Percentiles rank a stretch among this genome's conserved stretches.
Evolutionary conservation across 2,888 invertebrate species (phyloP).

Genomic region (Hemistola chrysoprasaria): DNA sequence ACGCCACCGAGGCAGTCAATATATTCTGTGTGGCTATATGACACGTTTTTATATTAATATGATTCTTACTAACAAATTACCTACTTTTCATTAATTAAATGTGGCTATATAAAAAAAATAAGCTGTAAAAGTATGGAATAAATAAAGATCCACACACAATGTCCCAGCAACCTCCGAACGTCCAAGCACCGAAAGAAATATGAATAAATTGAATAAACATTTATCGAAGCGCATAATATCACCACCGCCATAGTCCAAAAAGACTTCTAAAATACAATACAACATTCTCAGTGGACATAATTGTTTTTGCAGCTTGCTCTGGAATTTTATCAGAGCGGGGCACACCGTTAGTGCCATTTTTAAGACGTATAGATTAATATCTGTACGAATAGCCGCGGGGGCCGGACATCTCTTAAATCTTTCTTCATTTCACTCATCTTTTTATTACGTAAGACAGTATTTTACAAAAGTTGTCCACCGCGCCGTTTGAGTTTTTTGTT

Average conservation of each 20-base stretch:
- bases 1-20: no score
- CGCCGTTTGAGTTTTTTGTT: conserved; percentile 27
- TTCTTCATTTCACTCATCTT: conserved; percentile 32
- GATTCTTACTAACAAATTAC: no score
- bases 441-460: conserved; percentile 33
- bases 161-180: conserved; percentile 21
- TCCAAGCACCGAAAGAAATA: conserved; percentile 45
- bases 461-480: conserved; percentile 31
- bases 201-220: conserved; percentile 79
- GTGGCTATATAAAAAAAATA: no score
- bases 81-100: no score
- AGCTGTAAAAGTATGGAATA: no score
- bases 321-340: conserved; percentile 60
- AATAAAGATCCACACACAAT: no score
- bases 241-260: conserved; percentile 53
- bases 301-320: conserved; percentile 71
- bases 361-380: conserved; percentile 46
- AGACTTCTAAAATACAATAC: conserved; percentile 56
- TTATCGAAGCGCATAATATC: conserved; percentile 67
- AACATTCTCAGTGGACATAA: conserved; percentile 66
- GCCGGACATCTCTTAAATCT: conserved; percentile 26
- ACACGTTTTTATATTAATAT: no score
- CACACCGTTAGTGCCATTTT: conserved; percentile 74
- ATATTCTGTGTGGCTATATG: no score
- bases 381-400: conserved; percentile 32